Base-by-base conservation (phyloP, 2,113 vertebrate genomes). In the Melanostigma gelatinosum region DNA sequence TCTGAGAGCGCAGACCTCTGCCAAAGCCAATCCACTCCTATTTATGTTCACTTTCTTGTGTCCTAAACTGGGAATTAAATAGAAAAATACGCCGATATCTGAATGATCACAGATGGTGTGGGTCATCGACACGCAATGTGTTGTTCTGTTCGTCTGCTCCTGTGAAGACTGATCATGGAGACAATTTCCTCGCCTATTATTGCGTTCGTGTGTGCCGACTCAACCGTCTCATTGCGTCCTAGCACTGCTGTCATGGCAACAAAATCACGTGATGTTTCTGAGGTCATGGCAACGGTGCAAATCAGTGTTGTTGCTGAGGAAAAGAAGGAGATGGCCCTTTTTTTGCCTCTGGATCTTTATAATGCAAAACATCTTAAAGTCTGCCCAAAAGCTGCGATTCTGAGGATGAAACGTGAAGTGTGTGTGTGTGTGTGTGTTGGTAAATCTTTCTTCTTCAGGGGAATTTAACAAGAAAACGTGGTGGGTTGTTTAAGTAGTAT, bases 231-330 rank as follows among this genome's bases (percentile, higher is more conserved):
- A 85, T 89, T 93, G 88, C 88, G 78, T 92, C 84, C 83, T 82
- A 50, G 82, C 81, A 73, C 83, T 77, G 89, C 92, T 92, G 93
- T 91, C 92, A 92, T 93, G 92, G 91, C 90, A 93, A 94, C 93
- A 82, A 73, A 90, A 81, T 81, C 74, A 90, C 86, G 90, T 93
- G 91, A 92, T 88, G 72, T 75, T 77, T 85, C 75, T 84, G 85
- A 93, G 90, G 91, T 95, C 92, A 93, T 92, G 87, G 91, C 87
- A 93, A 92, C 91, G 22, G 82, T 79, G 87, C 84, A 87, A 88
- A 91, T 85, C 76, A 83, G 34, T 72, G 82, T 83, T 85, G 93
- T 93, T 95, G 91, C 91, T 48, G 88, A 87, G 92, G 87, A 86
- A 75, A 29, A 72, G 77, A 71, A 72, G 68, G 78, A 90, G 67